Conservation (phyloP, 2,797 vertebrate species). For the Pygocentrus nattereri region DNA sequence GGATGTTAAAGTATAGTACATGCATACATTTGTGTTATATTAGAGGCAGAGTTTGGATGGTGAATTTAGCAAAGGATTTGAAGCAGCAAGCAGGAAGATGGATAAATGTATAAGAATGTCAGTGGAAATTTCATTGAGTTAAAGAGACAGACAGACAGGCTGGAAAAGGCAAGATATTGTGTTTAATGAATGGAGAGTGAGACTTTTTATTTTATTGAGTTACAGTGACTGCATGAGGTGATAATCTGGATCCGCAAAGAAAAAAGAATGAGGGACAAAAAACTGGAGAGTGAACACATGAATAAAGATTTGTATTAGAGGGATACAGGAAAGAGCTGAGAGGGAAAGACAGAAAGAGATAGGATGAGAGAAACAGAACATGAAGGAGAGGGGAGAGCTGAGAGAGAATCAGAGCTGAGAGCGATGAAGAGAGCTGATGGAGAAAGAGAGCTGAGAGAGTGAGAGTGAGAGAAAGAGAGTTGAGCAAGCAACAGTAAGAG, state of each 20-base stretch:
- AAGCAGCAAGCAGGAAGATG: neutral
- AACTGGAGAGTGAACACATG: neutral
- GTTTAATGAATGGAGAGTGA: neutral
- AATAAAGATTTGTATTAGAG: neutral
- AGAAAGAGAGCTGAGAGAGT: neutral
- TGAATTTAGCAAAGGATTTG: neutral
- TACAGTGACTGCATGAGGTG: neutral
- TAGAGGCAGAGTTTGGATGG: neutral
- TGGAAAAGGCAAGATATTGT: neutral
- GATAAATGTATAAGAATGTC: neutral
- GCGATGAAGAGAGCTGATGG: too few relatives aligned
- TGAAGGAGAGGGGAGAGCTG: too few relatives aligned
- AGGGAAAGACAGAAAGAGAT: neutral
- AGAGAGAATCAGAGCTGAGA: too few relatives aligned
- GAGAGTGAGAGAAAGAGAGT: too few relatives aligned
- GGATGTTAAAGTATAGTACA: neutral
- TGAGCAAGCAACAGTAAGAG: neutral
- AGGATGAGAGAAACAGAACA: neutral
- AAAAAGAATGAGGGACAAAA: neutral
- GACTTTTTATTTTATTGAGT: neutral
- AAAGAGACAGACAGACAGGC: neutral
- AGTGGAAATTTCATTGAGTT: conserved; percentile 2
- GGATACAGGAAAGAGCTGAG: conserved; percentile 50
- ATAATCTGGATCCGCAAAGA: neutral
- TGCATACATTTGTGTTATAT: neutral